Evolutionary conservation across 1,140 invertebrate genomes (phyloP).

Genomic region (Solen grandis): DNA sequence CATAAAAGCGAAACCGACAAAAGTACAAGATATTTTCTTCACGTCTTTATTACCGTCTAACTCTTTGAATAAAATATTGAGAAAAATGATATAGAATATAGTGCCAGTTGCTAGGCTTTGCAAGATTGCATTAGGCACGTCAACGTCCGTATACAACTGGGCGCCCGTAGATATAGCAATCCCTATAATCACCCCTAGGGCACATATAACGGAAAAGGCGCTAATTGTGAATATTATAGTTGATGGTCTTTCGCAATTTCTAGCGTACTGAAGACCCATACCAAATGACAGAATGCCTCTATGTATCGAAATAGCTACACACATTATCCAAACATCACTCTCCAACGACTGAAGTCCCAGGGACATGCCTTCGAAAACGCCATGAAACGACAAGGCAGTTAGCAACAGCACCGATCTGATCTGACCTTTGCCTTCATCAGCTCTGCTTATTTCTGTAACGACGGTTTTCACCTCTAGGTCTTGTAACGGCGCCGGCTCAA

Average conservation of each 20-base stretch:
- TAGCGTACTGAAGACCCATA: slow-evolving; percentile 72
- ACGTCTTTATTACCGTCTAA: slow-evolving; percentile 75
- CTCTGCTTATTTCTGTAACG: slow-evolving; percentile 70
- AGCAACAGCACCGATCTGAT: slow-evolving; percentile 84
- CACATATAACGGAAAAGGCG: slow-evolving; percentile 87
- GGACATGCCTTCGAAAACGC: slow-evolving; percentile 94
- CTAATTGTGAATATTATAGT: slow-evolving; percentile 77
- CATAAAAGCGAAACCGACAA: slow-evolving; percentile 77
- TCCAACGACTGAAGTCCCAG: slow-evolving; percentile 86
- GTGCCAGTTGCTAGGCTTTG: slow-evolving; percentile 92
- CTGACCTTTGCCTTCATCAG: slow-evolving; percentile 68
- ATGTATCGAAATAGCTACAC: slow-evolving; percentile 73
- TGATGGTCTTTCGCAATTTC: slow-evolving; percentile 83
- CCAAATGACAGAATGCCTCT: slow-evolving; percentile 73
- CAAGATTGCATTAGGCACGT: slow-evolving; percentile 82
- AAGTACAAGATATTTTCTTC: slow-evolving; percentile 74
- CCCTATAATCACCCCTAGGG: slow-evolving; percentile 84
- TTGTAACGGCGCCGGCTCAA: slow-evolving; percentile 65
- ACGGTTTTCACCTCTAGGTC: slow-evolving; percentile 72
- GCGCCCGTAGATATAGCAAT: slow-evolving; percentile 81
- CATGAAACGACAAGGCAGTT: slow-evolving; percentile 93
- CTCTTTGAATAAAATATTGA: slow-evolving; percentile 90
- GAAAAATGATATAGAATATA: slow-evolving; percentile 94
- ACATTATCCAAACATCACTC: slow-evolving; percentile 74
- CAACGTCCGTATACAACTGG: slow-evolving; percentile 74